Conservation (phyloP, 64 coral and sea anemone genomes). For the Montipora foliosa region DNA sequence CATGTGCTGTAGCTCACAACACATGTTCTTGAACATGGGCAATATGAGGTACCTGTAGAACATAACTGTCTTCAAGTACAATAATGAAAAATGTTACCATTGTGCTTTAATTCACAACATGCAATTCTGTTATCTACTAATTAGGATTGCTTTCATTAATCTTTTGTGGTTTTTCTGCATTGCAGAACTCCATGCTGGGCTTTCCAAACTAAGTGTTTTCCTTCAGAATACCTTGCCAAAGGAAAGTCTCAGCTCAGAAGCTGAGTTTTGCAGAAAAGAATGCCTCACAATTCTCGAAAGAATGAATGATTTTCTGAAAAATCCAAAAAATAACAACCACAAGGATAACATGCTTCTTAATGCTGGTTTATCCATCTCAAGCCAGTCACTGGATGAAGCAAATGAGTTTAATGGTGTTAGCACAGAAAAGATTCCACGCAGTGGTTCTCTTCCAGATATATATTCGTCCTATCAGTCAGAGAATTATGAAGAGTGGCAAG, state of each 20-base stretch:
- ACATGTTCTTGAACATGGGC: no score
- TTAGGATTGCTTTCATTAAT: not conserved
- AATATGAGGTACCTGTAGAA: no score
- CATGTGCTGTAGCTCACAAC: no score
- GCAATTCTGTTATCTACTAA: not conserved
- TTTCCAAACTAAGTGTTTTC: constrained; percentile 72
- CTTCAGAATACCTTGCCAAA: constrained; percentile 77
- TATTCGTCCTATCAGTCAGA: constrained; percentile 11
- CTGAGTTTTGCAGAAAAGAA: constrained; percentile 78
- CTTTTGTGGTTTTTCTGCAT: not conserved
- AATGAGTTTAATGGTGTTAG: constrained; percentile 51
- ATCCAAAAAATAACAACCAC: constrained; percentile 25
- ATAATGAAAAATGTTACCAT: not conserved
- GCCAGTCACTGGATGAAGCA: constrained; percentile 78
- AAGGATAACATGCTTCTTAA: constrained; percentile 68
- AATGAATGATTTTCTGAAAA: constrained; percentile 65
- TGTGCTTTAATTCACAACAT: not conserved
- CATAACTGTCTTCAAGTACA: no score
- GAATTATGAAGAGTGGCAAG: constrained; percentile 14
- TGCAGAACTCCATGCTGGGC: constrained; percentile 68
- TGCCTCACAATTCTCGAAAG: constrained; percentile 63
- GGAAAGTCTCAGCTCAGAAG: constrained; percentile 74
- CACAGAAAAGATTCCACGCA: constrained; percentile 70
- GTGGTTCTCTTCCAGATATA: constrained; percentile 89
- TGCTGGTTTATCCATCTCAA: constrained; percentile 75